Percentiles rank a stretch among this genome's conserved stretches.
Evolutionary conservation across 2,888 invertebrate species (phyloP).

Genomic region (Sialis fuliginosa): DNA sequence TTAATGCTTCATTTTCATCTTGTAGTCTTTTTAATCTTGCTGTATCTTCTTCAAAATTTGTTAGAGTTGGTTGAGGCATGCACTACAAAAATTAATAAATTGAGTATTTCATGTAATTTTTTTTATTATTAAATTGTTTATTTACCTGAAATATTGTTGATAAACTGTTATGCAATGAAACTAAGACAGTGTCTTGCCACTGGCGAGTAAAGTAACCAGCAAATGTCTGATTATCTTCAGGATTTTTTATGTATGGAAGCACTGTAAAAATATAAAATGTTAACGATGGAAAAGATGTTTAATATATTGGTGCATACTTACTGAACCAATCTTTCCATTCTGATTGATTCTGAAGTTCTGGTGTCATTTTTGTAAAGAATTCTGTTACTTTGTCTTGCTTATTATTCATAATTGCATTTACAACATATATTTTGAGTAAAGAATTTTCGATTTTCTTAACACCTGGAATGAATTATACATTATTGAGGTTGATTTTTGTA

Average conservation of each 20-base stretch:
- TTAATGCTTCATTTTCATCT: conserved; percentile 63
- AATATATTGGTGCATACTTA: conserved; percentile 30
- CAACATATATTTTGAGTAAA: conserved; percentile 73
- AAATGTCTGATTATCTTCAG: conserved; percentile 79
- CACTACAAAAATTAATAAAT: conserved; percentile 34
- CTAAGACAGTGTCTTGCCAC: conserved; percentile 88
- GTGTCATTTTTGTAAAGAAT: conserved; percentile 73
- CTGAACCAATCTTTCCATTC: conserved; percentile 99
- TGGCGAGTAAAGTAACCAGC: conserved; percentile 77
- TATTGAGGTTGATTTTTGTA: background rate
- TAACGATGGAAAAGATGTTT: conserved; percentile 3
- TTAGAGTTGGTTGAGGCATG: conserved; percentile 71
- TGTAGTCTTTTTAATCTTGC: conserved; percentile 61
- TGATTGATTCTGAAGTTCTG: conserved; percentile 69
- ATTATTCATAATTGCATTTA: conserved; percentile 67
- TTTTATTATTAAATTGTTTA: conserved; percentile 3
- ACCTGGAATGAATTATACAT: conserved; percentile 27
- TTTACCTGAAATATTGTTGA: conserved; percentile 65
- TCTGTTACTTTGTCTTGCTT: conserved; percentile 75
- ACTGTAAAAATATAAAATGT: conserved; percentile 34
- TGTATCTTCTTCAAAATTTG: conserved; percentile 74
- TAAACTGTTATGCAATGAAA: conserved; percentile 83
- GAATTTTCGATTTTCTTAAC: conserved; percentile 73
- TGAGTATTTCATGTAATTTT: background rate
- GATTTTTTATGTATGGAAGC: conserved; percentile 77